Base-by-base conservation (phyloP, 2,797 vertebrate genomes). In the Lepilemur ruficaudatus region DNA sequence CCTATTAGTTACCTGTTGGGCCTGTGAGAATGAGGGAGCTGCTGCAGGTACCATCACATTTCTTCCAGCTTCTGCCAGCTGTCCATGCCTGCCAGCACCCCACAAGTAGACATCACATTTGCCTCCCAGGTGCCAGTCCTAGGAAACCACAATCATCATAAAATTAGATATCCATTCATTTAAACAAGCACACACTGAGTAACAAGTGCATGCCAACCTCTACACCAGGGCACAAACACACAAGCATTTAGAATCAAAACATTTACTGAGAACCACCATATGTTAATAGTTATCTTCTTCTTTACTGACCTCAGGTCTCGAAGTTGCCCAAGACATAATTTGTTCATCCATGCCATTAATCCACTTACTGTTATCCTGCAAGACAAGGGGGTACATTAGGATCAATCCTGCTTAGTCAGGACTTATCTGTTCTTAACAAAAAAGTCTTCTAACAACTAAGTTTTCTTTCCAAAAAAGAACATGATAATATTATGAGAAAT, bases 321-420 rank as follows among this genome's bases (percentile, higher is more conserved):
- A 99, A 0, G 99, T 99, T 97, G 99, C 99, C 99, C 99, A 99
- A n/a, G 99, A 99, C 99, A 99, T 99, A 97, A 99, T 99, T 98
- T 99, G 99, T 88, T 99, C 99, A 97, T 99, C 99, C 99, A 99
- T 99, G 38, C 99, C 99, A 96, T 99, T 99, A 43, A 99, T 99
- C 99, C 99, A 99, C 95, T 99, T 99, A 96, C 99, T 99, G 98
- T 99, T 99, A 98, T 99, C 99, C 99, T 99, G 97, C n/a, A 97
- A 98, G 95, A 88, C 78, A 97, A 84, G 92, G 48, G 48, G 41
- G 96, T 20, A 95, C 57, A 88, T 32, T n/a, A 94, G 1, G 13
- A 73, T 70, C 43, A 90, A 55, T 32, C 25, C 35, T 65, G 50
- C 46, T 63, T 91, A 94, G 7, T 46, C 2, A 86, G 61, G 14